phyloP scores from a whole-genome alignment of 2,888 invertebrate genomes.

The Eurytoma adleriae region DNA sequence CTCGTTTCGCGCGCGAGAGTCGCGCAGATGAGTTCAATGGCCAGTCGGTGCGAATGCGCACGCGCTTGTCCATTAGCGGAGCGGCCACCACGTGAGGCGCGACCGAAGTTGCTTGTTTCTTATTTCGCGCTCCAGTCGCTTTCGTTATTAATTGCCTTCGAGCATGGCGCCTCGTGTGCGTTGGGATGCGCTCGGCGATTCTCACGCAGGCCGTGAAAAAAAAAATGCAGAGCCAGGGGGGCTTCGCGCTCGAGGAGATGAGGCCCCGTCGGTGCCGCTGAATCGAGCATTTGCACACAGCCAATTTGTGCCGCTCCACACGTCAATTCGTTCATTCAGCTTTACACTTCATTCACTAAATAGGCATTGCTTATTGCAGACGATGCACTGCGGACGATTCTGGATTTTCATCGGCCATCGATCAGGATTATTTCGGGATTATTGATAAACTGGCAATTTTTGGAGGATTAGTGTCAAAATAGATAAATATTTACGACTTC shows the following conservation, averaged over 20 bases:
- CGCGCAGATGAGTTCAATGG: constrained; percentile 15
- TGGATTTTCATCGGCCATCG: too few relatives aligned
- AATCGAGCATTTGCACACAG: neutral
- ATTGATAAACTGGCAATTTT: too few relatives aligned
- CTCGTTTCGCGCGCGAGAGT: neutral
- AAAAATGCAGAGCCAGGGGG: constrained; percentile 10
- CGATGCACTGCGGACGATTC: too few relatives aligned
- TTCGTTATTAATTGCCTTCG: constrained; percentile 44
- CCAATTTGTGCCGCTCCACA: neutral
- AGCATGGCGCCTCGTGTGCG: constrained; percentile 10
- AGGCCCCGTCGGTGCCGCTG: neutral
- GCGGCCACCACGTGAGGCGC: constrained; percentile 16
- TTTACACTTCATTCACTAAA: too few relatives aligned
- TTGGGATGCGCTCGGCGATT: constrained; percentile 12
- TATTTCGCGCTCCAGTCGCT: constrained; percentile 42
- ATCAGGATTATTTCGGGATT: too few relatives aligned
- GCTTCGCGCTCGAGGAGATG: neutral
- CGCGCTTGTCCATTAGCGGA: constrained; percentile 15
- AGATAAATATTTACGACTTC: too few relatives aligned
- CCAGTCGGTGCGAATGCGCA: neutral
- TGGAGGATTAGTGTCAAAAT: too few relatives aligned
- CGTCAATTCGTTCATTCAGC: constrained; percentile 13
- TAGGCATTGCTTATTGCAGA: too few relatives aligned
- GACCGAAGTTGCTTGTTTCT: constrained; percentile 22
- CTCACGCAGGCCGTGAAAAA: constrained; percentile 26